phyloP scores from a whole-genome alignment of 2,888 invertebrate species.

The Meteorus colon region DNA sequence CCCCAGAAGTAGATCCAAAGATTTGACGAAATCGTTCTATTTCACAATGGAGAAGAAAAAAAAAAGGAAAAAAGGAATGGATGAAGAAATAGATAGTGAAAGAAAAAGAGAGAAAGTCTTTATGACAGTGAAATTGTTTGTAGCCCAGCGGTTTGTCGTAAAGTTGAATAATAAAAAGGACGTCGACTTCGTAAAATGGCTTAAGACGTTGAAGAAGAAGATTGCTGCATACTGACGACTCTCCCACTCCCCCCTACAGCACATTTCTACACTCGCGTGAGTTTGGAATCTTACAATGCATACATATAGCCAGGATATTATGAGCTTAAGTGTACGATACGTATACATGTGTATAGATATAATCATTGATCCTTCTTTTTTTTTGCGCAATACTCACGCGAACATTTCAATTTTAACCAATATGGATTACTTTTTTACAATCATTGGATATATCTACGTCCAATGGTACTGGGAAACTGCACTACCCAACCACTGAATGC shows the following conservation, averaged over 20 bases:
- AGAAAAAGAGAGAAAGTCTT: slow-evolving; percentile 35
- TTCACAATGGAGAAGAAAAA: slow-evolving; percentile 14
- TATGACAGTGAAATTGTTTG: slow-evolving; percentile 47
- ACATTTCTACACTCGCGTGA: not conserved
- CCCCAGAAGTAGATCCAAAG: slow-evolving; percentile 12
- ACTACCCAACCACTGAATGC: slow-evolving; percentile 25
- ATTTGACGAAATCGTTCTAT: slow-evolving; percentile 10
- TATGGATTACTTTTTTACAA: not conserved
- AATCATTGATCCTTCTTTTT: slow-evolving; percentile 2
- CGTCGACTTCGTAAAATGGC: slow-evolving; percentile 43
- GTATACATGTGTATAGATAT: not conserved
- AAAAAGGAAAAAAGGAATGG: not conserved
- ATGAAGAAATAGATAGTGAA: not conserved
- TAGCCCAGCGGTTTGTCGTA: slow-evolving; percentile 47
- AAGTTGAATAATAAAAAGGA: slow-evolving; percentile 51
- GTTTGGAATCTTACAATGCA: slow-evolving; percentile 1
- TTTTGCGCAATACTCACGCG: not conserved
- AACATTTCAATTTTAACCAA: slow-evolving; percentile 18
- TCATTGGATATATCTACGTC: slow-evolving; percentile 12
- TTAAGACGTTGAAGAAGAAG: slow-evolving; percentile 23
- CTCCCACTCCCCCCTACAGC: not conserved
- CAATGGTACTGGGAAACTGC: not conserved
- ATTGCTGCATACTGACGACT: slow-evolving; percentile 8
- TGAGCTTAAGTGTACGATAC: not conserved
- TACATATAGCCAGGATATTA: not conserved